Evolutionary conservation across 1,140 invertebrate species (phyloP), one percentile per base, ranked within the genome.

Genomic region (Solenopsis fugax): DNA sequence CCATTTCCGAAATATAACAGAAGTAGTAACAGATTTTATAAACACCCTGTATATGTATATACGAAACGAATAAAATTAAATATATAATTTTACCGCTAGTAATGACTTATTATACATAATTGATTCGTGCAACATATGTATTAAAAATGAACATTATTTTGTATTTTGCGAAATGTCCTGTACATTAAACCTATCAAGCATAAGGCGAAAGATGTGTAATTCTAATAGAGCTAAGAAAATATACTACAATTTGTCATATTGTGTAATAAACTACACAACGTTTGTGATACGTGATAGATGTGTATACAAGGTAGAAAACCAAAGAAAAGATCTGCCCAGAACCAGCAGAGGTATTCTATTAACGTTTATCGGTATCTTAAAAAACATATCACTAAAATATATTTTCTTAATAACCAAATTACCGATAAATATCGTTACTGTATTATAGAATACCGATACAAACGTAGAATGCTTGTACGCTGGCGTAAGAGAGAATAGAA

Each of bases 241-340:
- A 72, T 82, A 73, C 37, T 81, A 81, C 48, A 69, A 69, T 81
- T 81, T 80, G 13, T 56, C 29, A 52, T 2, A 16, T 29, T 67
- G 29, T 54, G 21, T 37, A 73, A 60, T 60, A 84, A 84, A 58
- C 2, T 13, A 60, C 24, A 80, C 65, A 81, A 0, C 10, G n/a
- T 58, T 1, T 4, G 16, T 72, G 16, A 45, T 37, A 34, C 4
- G 6, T 7, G 29, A 48, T 73, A 73, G 56, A n/a, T 48, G 7
- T 73, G 24, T 24, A 72, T 84, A 73, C 7, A 73, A 56, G 73
- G n/a, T 75, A 84, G 69, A 73, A 82, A 82, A 82, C 54, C 12
- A 12, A 71, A 80, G 18, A 69, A 50, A 69, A 81, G 13, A 73
- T 50, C 9, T 73, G 10, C 24, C 7, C 12, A 54, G 7, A 56